These are phyloP conservation scores for Contarinia nasturtii DNA, from an alignment of 1,140 invertebrate genomes.

Conservation along the genomic window DNA sequence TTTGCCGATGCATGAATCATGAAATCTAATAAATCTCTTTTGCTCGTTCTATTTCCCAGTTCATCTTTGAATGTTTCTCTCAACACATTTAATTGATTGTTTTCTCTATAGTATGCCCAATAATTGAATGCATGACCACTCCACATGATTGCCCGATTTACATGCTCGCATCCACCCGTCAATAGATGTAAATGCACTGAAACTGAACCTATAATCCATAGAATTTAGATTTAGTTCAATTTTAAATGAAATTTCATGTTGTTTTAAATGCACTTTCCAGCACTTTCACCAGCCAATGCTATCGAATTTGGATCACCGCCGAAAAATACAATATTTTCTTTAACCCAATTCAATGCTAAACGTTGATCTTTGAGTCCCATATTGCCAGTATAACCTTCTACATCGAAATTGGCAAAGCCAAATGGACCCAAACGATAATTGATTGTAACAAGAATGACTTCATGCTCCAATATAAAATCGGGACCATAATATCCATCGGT, in stretches of 20 bases:
- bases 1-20: not conserved
- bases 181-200: not conserved
- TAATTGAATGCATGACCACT: not conserved
- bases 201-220: not conserved
- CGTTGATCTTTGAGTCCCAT: slow-evolving; percentile 39
- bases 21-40: not conserved
- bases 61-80: not conserved
- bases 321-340: slow-evolving; percentile 30
- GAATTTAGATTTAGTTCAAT: not conserved
- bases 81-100: not conserved
- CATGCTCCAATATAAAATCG: slow-evolving; percentile 40
- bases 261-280: slow-evolving; percentile 17
- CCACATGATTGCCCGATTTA: not conserved
- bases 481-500: slow-evolving; percentile 32
- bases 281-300: slow-evolving; percentile 30
- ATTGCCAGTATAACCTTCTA: slow-evolving; percentile 33
- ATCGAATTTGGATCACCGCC: slow-evolving; percentile 31
- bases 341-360: slow-evolving; percentile 35
- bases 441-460: slow-evolving; percentile 43
- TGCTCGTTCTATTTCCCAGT: not conserved
- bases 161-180: not conserved
- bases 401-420: slow-evolving; percentile 35
- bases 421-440: slow-evolving; percentile 44
- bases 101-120: not conserved
- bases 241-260: not conserved